Base-by-base conservation (phyloP, 2,113 vertebrate species). In the Lipophrys pholis region DNA sequence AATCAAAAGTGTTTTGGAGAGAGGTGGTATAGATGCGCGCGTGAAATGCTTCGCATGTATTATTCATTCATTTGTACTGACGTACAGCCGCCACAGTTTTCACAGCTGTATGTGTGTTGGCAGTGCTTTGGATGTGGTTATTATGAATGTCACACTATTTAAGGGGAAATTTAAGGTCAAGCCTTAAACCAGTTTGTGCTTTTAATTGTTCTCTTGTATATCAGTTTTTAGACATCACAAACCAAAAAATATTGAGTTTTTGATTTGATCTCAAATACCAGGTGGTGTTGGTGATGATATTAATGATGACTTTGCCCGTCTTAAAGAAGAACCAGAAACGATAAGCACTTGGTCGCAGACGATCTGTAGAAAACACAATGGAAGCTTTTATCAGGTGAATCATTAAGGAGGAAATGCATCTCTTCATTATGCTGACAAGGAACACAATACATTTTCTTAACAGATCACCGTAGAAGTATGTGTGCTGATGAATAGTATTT, bases 371-470 rank as follows among this genome's bases (percentile, higher is more conserved):
- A 73, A 79, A 76, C 58, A 76, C 58, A 76, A 84, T 79, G 60
- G 55, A 68, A 56, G 50, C 17, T 52, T 35, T 73, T 71, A 70
- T 78, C 70, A 57, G 40, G 41, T 21, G 35, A 21, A 78, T 83
- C 64, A 72, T 45, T 59, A 35, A 49, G 51, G 14, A 80, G 76
- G 72, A 77, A 88, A 81, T 68, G 62, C 70, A 73, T 75, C 70
- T 59, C 56, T 60, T 84, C 68, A 86, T 83, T 81, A 74, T 86
- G 81, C 64, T 73, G 42, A 11, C 1, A n/a, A 49, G 17, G 53
- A 73, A 61, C 15, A 11, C 3, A 16, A 61, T 82, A 45, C 76
- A 61, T 84, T 88, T 48, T 68, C 50, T 42, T 62, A 73, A 60
- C 55, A 72, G 68, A 36, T 50, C 21, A 73, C 70, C 50, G 58